Percentiles rank a stretch among this genome's conserved stretches.
Conservation (phyloP, 2,888 invertebrate genomes). For the Desoria tigrina region DNA sequence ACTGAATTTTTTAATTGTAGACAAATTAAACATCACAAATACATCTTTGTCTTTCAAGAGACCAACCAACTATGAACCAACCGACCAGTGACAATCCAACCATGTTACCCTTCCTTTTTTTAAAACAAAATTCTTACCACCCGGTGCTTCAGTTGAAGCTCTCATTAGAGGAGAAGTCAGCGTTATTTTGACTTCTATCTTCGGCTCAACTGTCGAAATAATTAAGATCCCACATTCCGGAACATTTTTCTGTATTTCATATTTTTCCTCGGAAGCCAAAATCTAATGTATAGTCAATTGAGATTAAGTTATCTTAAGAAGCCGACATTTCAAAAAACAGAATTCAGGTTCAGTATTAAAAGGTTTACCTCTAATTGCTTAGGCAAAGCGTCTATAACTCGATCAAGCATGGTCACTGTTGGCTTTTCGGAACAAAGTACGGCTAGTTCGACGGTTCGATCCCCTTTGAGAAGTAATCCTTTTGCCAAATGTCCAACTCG, state of each 20-base stretch:
- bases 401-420: constrained; percentile 78
- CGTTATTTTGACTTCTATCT: constrained; percentile 77
- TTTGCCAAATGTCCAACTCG: constrained; percentile 89
- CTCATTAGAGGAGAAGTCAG: constrained; percentile 91
- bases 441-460: constrained; percentile 85
- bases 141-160: constrained; percentile 63
- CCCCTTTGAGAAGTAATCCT: constrained; percentile 84
- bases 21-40: neutral
- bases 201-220: constrained; percentile 68
- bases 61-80: constrained; percentile 52
- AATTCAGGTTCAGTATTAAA: neutral
- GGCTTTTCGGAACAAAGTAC: constrained; percentile 94
- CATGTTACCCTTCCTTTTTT: constrained; percentile 15
- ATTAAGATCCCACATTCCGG: constrained; percentile 84
- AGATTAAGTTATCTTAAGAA: constrained; percentile 9
- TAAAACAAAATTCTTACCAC: constrained; percentile 53
- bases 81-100: constrained; percentile 34
- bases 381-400: constrained; percentile 82
- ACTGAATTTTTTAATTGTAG: no score
- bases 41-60: neutral
- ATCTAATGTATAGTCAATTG: constrained; percentile 42
- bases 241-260: constrained; percentile 79
- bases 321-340: neutral
- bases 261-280: constrained; percentile 73
- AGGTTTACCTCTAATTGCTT: constrained; percentile 67